phyloP scores from a whole-genome alignment of 1,140 invertebrate genomes.

The Hylaeus volcanicus region DNA sequence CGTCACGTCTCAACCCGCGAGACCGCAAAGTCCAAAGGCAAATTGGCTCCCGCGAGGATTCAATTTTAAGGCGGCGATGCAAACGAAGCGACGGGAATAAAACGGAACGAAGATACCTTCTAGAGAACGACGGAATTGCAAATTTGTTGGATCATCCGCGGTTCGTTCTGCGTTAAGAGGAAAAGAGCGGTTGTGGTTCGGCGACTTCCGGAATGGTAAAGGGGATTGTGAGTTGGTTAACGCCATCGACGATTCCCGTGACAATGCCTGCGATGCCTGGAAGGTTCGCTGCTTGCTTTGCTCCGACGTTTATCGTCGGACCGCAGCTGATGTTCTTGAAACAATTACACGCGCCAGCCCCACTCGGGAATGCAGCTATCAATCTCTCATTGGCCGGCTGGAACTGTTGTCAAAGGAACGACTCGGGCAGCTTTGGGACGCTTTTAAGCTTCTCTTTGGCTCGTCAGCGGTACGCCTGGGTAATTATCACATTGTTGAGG shows the following conservation, averaged over 20 bases:
- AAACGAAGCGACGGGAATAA: background rate
- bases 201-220: background rate
- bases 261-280: slow-evolving; percentile 6
- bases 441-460: background rate
- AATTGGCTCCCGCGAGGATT: slow-evolving; percentile 17
- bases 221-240: background rate
- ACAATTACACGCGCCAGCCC: slow-evolving; percentile 11
- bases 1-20: no score
- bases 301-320: background rate
- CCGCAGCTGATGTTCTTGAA: slow-evolving; percentile 9
- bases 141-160: background rate
- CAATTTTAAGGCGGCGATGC: background rate
- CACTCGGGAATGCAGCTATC: background rate
- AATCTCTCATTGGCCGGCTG: background rate
- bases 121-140: background rate
- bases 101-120: background rate
- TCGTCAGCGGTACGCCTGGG: background rate
- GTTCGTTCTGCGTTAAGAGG: background rate
- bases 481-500: background rate
- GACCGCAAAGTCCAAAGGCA: background rate
- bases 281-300: background rate
- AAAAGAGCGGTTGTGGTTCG: background rate
- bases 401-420: background rate
- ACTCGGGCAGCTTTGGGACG: background rate
- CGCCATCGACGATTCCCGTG: background rate